Conservation (phyloP, 2,797 vertebrate genomes). For the Enteromius anoplus region DNA sequence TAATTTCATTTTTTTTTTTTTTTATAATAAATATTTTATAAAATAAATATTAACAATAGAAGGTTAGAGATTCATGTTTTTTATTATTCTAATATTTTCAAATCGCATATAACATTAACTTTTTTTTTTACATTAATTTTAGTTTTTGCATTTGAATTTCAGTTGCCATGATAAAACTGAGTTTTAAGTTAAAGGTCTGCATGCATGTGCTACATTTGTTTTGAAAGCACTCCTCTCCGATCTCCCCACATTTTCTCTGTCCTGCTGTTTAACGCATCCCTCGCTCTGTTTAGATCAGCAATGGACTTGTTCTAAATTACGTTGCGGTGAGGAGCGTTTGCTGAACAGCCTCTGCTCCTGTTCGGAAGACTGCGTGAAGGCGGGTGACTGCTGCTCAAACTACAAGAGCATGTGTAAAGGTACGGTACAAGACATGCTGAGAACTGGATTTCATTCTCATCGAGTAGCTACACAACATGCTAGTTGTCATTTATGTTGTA, state of each 20-base stretch:
- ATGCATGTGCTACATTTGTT: neutral
- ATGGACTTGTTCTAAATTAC: slow-evolving; percentile 79
- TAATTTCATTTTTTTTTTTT: too few relatives aligned
- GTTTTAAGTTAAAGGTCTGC: neutral
- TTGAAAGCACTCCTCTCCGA: neutral
- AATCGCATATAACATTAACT: too few relatives aligned
- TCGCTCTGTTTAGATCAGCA: slow-evolving; percentile 62
- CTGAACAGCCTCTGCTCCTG: slow-evolving; percentile 77
- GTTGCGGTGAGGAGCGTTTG: slow-evolving; percentile 79
- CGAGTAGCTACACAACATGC: neutral
- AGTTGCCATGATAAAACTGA: too few relatives aligned
- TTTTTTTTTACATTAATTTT: too few relatives aligned
- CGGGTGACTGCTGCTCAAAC: slow-evolving; percentile 79
- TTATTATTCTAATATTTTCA: too few relatives aligned
- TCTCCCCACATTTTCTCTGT: neutral
- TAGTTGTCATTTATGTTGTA: neutral
- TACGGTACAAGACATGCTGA: slow-evolving; percentile 59
- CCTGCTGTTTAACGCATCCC: neutral
- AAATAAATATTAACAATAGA: too few relatives aligned
- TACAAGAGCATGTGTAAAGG: slow-evolving; percentile 78
- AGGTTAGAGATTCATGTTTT: too few relatives aligned
- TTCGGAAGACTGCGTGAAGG: slow-evolving; percentile 77
- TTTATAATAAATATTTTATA: too few relatives aligned
- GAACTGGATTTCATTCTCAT: neutral
- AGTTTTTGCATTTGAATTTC: too few relatives aligned